Evolutionary conservation across 1,140 invertebrate genomes (phyloP), one percentile per base, ranked within the genome.

Genomic region (Nasonia giraulti): DNA sequence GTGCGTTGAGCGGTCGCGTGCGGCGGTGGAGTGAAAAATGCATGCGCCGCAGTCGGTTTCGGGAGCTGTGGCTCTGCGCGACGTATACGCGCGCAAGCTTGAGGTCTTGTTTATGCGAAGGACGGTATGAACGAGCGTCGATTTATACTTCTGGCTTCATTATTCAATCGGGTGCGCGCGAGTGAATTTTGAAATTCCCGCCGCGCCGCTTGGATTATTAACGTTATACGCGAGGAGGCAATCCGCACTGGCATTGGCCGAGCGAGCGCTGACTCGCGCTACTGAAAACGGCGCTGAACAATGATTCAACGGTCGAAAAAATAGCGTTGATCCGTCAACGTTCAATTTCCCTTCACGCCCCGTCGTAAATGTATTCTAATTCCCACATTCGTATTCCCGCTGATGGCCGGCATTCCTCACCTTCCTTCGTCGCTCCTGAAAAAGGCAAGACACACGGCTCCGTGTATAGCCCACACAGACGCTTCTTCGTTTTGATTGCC

Each of bases 401-500:
- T n/a, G 4, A 62, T 62, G 6, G 55, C 20, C 55, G 6, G 7
- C 55, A 62, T 62, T 62, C 7, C 17, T 62, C 55, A 62, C 17
- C 55, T 62, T 23, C 40, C 10, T 10, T 44, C 40, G 40, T 7
- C 40, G 40, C 40, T 44, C 8, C 40, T 44, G 40, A 44, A 44
- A 44, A 44, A 44, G 40, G 8, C 7, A 44, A 44, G 40, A 10
- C 40, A 8, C 8, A 44, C 40, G 40, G 8, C 40, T 44, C 6
- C 8, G 76, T 20, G 3, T 62, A 62, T 20, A n/a, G 33, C 20
- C 6, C 20, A 62, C 4, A 62, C 1, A 17, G 20, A 55, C 17
- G 73, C 50, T 55, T 31, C 27, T 84, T n/a, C 83, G 71, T 80
- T 85, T 81, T 85, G 78, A 85, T 81, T 80, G 78, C 71, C 83